A percentile compares a stretch with the other conserved stretches of the same genome.
These are phyloP conservation scores for Pasiphila rectangulata DNA, from an alignment of 2,888 invertebrate species.

Conservation along the genomic window DNA sequence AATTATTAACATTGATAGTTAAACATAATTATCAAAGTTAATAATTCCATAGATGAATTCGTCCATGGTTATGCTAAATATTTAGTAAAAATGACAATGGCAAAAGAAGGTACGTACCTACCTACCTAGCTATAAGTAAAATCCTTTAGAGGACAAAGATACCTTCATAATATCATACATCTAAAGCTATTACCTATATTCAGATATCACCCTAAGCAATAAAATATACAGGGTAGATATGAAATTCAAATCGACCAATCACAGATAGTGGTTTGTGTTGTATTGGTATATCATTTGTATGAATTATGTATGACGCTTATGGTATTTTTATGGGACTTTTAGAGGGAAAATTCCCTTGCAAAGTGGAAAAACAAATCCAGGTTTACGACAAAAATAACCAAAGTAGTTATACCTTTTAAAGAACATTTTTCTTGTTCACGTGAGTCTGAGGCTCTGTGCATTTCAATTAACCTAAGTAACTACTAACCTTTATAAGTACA, in stretches of 20 bases:
- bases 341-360: slow-evolving; percentile 4
- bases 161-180: background rate
- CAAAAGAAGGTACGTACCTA: too few relatives aligned
- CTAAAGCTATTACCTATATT: slow-evolving; percentile 1
- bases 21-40: too few relatives aligned
- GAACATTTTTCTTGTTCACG: too few relatives aligned
- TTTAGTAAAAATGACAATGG: too few relatives aligned
- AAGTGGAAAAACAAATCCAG: slow-evolving; percentile 10
- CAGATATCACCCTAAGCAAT: slow-evolving; percentile 13
- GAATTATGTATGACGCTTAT: slow-evolving; percentile 21
- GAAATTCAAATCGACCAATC: slow-evolving; percentile 24
- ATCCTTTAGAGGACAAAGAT: slow-evolving; percentile 1
- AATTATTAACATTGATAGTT: too few relatives aligned
- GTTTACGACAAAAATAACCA: background rate
- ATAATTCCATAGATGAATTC: too few relatives aligned
- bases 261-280: slow-evolving; percentile 24
- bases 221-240: slow-evolving; percentile 13
- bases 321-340: slow-evolving; percentile 27
- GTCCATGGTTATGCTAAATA: too few relatives aligned
- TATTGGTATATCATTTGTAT: slow-evolving; percentile 18
- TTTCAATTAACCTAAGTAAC: too few relatives aligned
- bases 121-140: too few relatives aligned
- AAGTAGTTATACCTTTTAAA: too few relatives aligned
- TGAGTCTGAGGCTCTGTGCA: too few relatives aligned
- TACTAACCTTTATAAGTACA: too few relatives aligned